These are phyloP conservation scores for Parotocinclus haroldoi DNA, from an alignment of 2,797 vertebrate species.

Conservation along the genomic window DNA sequence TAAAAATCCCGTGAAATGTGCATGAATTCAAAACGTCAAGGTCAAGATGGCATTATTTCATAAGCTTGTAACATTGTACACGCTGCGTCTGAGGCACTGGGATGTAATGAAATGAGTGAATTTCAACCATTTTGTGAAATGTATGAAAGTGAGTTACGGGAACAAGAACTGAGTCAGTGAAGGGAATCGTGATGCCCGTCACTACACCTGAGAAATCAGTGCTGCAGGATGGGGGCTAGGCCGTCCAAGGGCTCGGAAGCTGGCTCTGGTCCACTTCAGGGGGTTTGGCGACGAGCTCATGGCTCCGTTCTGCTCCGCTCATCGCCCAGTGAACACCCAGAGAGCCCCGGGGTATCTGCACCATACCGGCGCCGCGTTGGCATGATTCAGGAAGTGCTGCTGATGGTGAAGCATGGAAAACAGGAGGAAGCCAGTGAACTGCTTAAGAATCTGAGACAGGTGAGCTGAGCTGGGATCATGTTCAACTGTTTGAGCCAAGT, in stretches of 20 bases:
- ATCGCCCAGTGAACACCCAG: slow-evolving; percentile 70
- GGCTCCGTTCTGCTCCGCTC: slow-evolving; percentile 69
- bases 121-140: too few relatives aligned
- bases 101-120: too few relatives aligned
- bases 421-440: slow-evolving; percentile 75
- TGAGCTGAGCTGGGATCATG: slow-evolving; percentile 33
- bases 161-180: neutral
- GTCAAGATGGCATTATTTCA: too few relatives aligned
- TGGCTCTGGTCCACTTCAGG: slow-evolving; percentile 54
- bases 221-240: slow-evolving; percentile 70
- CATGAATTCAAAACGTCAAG: too few relatives aligned
- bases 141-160: neutral
- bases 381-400: slow-evolving; percentile 79
- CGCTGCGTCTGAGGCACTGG: too few relatives aligned
- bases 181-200: slow-evolving; percentile 11
- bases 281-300: slow-evolving; percentile 58
- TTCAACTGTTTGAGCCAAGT: neutral
- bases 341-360: slow-evolving; percentile 54
- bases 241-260: slow-evolving; percentile 67
- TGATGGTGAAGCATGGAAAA: slow-evolving; percentile 70
- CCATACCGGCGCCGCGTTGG: slow-evolving; percentile 75
- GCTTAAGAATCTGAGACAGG: slow-evolving; percentile 78
- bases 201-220: slow-evolving; percentile 14
- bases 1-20: too few relatives aligned
- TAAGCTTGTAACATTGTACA: too few relatives aligned